These are phyloP conservation scores for Naso thynnoides DNA, from an alignment of 2,797 vertebrate genomes.

Conservation along the genomic window DNA sequence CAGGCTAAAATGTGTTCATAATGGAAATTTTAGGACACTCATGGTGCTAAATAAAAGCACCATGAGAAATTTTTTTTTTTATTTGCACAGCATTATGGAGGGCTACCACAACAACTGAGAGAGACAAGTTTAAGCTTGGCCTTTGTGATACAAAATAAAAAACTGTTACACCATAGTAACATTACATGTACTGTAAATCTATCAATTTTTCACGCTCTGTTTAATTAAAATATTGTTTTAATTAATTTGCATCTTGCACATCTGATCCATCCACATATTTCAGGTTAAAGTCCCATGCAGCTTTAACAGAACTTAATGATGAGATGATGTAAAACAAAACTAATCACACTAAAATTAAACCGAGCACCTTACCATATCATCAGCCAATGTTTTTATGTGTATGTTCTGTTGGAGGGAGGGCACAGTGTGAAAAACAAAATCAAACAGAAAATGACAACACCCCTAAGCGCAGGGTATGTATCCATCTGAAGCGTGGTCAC, in stretches of 20 bases:
- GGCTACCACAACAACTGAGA: background rate
- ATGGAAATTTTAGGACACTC: conserved; percentile 48
- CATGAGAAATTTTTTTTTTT: conserved; percentile 33
- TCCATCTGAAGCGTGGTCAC: conserved; percentile 39
- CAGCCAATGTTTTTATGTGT: conserved; percentile 99
- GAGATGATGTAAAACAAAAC: conserved; percentile 65
- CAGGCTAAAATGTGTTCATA: conserved; percentile 47
- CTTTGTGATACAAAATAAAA: background rate
- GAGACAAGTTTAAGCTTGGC: conserved; percentile 5
- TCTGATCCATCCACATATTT: conserved; percentile 83
- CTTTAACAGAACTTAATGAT: conserved; percentile 59
- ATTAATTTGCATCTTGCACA: conserved; percentile 8
- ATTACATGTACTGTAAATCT: background rate
- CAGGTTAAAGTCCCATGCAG: conserved; percentile 66
- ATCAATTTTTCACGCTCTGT: background rate
- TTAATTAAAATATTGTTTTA: background rate
- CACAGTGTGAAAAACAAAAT: conserved; percentile 80
- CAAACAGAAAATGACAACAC: conserved; percentile 81
- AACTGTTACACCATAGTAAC: background rate
- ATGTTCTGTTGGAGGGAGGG: conserved; percentile 96
- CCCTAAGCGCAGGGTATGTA: conserved; percentile 42
- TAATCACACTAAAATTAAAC: conserved; percentile 79
- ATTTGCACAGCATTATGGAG: conserved; percentile 26
- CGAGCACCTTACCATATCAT: conserved; percentile 98
- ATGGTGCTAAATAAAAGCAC: conserved; percentile 16